Conservation (phyloP, 2,797 vertebrate species). For the Spea hammondii region DNA sequence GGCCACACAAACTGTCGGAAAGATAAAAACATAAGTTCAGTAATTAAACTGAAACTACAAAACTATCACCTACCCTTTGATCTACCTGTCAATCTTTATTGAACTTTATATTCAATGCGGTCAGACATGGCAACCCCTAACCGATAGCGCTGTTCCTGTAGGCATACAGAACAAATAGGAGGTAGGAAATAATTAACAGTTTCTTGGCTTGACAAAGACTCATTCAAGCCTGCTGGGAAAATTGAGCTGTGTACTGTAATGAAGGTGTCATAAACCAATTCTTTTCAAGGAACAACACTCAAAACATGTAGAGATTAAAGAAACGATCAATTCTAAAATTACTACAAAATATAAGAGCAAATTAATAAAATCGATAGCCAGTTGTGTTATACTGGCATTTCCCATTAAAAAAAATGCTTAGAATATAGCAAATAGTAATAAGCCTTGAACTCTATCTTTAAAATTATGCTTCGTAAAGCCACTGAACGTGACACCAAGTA, state of each 20-base stretch:
- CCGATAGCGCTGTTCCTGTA: not conserved
- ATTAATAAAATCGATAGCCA: no score
- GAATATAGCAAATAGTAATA: no score
- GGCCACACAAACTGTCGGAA: not conserved
- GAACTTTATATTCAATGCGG: not conserved
- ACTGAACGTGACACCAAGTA: no score
- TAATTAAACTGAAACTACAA: not conserved
- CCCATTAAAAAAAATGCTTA: no score
- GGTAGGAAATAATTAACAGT: not conserved
- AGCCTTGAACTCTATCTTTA: no score
- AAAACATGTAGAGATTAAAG: no score
- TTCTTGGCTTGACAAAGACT: not conserved
- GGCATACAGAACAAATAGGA: constrained; percentile 1
- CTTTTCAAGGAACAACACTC: not conserved
- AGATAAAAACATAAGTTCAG: not conserved
- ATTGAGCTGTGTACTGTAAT: no score
- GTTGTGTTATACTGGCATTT: no score
- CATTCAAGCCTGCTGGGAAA: not conserved
- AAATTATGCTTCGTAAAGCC: no score
- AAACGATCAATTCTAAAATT: no score
- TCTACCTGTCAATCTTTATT: not conserved
- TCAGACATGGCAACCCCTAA: not conserved
- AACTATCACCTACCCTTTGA: not conserved
- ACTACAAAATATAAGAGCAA: no score
- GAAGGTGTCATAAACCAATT: not conserved